A percentile compares a stretch with the other conserved stretches of the same genome.
phyloP scores from a whole-genome alignment of 2,113 vertebrate genomes.

The Plecturocebus donacophilus region DNA sequence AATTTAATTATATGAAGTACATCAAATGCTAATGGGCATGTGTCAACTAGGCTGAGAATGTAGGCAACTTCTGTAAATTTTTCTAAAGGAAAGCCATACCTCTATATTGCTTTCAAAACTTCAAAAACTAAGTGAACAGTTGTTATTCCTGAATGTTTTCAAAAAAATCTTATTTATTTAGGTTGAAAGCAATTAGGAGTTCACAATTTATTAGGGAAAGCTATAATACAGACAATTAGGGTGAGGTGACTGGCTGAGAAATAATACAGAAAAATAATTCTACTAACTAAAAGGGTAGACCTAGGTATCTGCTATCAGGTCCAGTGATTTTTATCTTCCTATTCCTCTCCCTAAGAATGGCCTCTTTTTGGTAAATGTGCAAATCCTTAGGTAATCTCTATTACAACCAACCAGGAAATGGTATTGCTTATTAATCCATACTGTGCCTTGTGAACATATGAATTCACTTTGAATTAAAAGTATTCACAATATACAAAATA shows the following conservation, averaged over 20 bases:
- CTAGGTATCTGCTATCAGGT: not conserved
- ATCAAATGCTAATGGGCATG: not conserved
- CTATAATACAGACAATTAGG: not conserved
- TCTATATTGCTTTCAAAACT: not conserved
- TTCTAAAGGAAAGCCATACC: not conserved
- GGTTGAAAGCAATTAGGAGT: not conserved
- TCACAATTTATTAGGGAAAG: not conserved
- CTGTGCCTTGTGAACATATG: not conserved
- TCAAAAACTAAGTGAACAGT: conserved; percentile 1
- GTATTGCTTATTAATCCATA: conserved; percentile 11
- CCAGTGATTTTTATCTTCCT: not conserved
- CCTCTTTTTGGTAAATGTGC: not conserved
- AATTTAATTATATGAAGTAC: not conserved
- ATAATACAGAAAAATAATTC: not conserved
- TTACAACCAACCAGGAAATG: not conserved
- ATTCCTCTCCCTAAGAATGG: not conserved
- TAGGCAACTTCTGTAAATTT: not conserved
- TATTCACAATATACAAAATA: not conserved
- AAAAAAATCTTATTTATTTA: not conserved
- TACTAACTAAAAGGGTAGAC: not conserved
- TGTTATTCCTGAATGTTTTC: not conserved
- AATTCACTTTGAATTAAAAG: not conserved
- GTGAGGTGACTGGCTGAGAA: not conserved
- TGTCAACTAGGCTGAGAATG: not conserved
- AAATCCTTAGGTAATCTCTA: not conserved